A percentile compares a stretch with the other conserved stretches of the same genome.
phyloP scores from a whole-genome alignment of 2,797 vertebrate species.

The Meriones psammophilus region DNA sequence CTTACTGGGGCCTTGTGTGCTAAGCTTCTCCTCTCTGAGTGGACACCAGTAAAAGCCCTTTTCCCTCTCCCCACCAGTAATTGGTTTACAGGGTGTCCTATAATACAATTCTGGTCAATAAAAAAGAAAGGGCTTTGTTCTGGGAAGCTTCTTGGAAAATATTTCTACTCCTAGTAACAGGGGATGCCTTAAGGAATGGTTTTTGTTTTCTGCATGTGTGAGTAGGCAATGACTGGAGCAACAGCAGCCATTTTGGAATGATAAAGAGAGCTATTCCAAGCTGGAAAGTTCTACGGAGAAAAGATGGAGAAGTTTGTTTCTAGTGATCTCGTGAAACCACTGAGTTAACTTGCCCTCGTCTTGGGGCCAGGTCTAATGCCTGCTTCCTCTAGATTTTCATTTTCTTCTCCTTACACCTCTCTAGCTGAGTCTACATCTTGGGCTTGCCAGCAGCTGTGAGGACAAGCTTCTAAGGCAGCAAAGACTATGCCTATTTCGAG shows the following conservation, averaged over 20 bases:
- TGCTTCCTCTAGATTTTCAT: background rate
- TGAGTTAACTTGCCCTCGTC: background rate
- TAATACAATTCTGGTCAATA: constrained; percentile 32
- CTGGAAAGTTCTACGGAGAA: constrained; percentile 8
- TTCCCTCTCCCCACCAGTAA: background rate
- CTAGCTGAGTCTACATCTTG: background rate
- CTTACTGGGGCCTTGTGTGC: background rate
- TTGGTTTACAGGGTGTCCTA: constrained; percentile 4
- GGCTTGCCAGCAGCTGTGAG: background rate
- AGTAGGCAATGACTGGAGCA: constrained; percentile 55
- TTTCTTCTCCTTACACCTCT: background rate
- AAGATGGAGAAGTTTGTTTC: background rate
- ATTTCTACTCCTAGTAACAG: constrained; percentile 43
- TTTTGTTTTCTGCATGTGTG: constrained; percentile 19
- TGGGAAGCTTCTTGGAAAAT: background rate
- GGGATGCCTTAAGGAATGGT: constrained; percentile 4
- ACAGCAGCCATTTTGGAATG: constrained; percentile 55
- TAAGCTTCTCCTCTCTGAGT: background rate
- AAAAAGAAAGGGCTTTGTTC: constrained; percentile 21
- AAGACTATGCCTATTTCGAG: background rate
- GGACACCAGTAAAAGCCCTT: background rate
- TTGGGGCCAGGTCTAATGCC: background rate
- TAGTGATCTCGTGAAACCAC: background rate
- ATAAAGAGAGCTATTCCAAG: background rate
- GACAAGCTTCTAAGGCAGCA: background rate